Evolutionary conservation across 2,113 vertebrate species (phyloP).

Genomic region (Formicarius rufipectus): DNA sequence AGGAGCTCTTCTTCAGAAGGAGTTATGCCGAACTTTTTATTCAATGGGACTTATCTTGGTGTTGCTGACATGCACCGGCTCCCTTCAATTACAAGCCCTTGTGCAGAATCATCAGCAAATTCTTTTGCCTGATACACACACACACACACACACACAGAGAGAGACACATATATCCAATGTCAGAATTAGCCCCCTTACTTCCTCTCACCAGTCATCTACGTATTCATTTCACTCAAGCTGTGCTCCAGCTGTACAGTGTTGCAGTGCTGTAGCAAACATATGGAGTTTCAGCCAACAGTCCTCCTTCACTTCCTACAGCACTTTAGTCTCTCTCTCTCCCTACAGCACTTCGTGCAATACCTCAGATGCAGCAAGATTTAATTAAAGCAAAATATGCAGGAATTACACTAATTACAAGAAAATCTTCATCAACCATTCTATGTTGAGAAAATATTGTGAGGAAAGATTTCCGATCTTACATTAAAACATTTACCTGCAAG

Average conservation of each 20-base stretch:
- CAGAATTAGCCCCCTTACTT: slow-evolving; percentile 26
- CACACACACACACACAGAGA: neutral
- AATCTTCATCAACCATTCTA: neutral
- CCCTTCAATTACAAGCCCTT: neutral
- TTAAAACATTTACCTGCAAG: neutral
- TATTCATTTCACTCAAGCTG: slow-evolving; percentile 56
- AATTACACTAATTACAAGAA: neutral
- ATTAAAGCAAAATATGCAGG: neutral
- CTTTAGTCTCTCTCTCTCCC: neutral
- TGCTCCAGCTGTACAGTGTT: slow-evolving; percentile 37
- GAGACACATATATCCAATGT: neutral
- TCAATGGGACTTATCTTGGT: neutral
- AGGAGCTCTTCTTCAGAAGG: neutral
- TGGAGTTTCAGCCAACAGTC: slow-evolving; percentile 7
- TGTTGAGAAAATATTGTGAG: neutral
- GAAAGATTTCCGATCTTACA: neutral
- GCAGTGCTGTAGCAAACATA: slow-evolving; percentile 19
- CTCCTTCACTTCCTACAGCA: neutral
- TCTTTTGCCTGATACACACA: neutral
- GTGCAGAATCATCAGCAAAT: neutral
- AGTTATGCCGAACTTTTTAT: neutral
- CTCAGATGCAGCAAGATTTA: neutral
- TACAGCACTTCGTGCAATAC: neutral
- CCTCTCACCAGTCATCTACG: neutral
- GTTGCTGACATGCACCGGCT: neutral